Evolutionary conservation across 2,113 vertebrate genomes (phyloP), one percentile per base, ranked within the genome.

Genomic region (Pimephales promelas): DNA sequence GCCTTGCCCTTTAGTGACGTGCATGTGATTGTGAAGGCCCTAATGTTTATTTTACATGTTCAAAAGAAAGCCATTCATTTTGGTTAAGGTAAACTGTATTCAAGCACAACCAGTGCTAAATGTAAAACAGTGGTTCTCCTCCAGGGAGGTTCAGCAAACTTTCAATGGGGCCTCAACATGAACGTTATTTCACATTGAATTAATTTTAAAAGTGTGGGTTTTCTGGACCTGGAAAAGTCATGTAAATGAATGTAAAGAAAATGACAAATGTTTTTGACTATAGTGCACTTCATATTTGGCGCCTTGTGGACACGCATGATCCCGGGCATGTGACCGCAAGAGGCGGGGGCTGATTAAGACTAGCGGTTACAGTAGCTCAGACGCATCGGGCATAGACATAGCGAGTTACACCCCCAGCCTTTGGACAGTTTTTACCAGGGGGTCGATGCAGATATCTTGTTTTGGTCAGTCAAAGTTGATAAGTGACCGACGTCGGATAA

Each of bases 271-370:
- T 54, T 31, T 26, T 74, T 52, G 28, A 6, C 24, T 7, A 26
- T 34, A 13, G 8, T 52, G 7, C 11, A 24, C 16, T 80, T 80
- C 26, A 56, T 70, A 54, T 70, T 70, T 7, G 64, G 79, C 73
- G 74, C 82, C 52, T 57, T 14, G 24, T 45, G 4, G 14, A 78
- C 82, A 54, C 83, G 70, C 75, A 31, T 81, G 83, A 80, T 13
- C n/a, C 22, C 36, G 54, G 22, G 57, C 83, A 85, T 52, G 76
- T 85, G 83, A 85, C 68, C 43, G 11, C 34, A 24, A 31, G 45
- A n/a, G 83, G 77, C 77, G 77, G 83, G 66, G 68, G 26, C 70
- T 52, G 28, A 40, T 26, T 26, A 52, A 71, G 79, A 68, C 40
- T 2, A 5, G 62, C 28, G 24, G 52, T 47, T 71, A 56, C 64